These are phyloP conservation scores for Jaculus jaculus DNA, from an alignment of 2,113 vertebrate species.

Conservation along the genomic window DNA sequence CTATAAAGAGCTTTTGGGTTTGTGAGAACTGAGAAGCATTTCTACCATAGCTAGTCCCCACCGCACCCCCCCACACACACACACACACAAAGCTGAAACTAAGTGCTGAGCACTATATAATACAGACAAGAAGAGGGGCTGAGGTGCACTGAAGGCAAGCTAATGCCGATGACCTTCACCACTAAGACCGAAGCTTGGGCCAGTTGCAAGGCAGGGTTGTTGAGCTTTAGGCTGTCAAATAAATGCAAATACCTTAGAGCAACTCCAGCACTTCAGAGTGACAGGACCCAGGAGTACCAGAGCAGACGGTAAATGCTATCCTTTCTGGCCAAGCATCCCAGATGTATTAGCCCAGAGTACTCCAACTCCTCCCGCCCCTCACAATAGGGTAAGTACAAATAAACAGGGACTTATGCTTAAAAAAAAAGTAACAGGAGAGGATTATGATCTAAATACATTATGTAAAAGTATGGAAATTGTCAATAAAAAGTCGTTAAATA, in stretches of 20 bases:
- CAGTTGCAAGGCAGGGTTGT: neutral
- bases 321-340: neutral
- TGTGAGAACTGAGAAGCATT: constrained; percentile 25
- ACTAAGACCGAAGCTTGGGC: neutral
- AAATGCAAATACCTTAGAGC: constrained; percentile 5
- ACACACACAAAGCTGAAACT: neutral
- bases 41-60: neutral
- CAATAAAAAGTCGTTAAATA: neutral
- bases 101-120: neutral
- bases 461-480: too few species aligned
- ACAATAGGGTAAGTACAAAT: neutral
- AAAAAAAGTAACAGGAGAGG: neutral
- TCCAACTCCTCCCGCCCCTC: neutral
- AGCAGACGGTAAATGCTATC: neutral
- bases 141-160: neutral
- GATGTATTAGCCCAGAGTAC: neutral
- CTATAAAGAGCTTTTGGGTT: neutral
- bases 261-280: neutral
- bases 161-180: neutral
- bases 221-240: neutral
- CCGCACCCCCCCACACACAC: too few species aligned
- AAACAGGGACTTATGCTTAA: constrained; percentile 2
- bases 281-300: neutral
- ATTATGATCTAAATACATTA: too few species aligned
- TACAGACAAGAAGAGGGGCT: neutral